Evolutionary conservation across 2,888 invertebrate genomes (phyloP).

Genomic region (Argyresthia albistria): DNA sequence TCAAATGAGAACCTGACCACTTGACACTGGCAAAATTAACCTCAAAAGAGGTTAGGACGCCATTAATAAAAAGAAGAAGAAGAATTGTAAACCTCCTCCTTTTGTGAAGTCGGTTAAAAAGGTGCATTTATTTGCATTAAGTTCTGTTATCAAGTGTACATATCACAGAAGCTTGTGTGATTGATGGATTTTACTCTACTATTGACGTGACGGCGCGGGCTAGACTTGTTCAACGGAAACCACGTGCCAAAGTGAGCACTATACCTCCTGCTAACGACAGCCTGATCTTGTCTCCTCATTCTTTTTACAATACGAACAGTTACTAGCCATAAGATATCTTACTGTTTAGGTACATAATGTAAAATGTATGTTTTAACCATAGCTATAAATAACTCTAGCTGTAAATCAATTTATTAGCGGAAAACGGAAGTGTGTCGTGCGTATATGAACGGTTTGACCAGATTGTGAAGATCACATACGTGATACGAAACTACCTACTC

Average conservation of each 20-base stretch:
- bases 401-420: slow-evolving; percentile 46
- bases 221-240: background rate
- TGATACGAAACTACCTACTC: slow-evolving; percentile 23
- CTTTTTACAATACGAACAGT: slow-evolving; percentile 57
- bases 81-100: too few relatives aligned
- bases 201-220: background rate
- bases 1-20: too few relatives aligned
- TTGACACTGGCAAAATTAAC: too few relatives aligned
- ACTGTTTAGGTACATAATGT: slow-evolving; percentile 53
- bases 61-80: too few relatives aligned
- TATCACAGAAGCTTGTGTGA: background rate
- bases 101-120: too few relatives aligned
- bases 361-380: slow-evolving; percentile 60
- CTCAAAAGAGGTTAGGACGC: too few relatives aligned
- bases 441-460: slow-evolving; percentile 28
- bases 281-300: slow-evolving; percentile 31
- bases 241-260: slow-evolving; percentile 2
- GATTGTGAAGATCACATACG: slow-evolving; percentile 10
- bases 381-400: slow-evolving; percentile 38
- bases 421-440: slow-evolving; percentile 52
- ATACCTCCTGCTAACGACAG: slow-evolving; percentile 10
- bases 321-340: slow-evolving; percentile 61
- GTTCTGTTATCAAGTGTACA: background rate
- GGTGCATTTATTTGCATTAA: too few relatives aligned
- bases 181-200: background rate